These are phyloP conservation scores for Gephyroberyx darwinii DNA, from an alignment of 2,797 vertebrate species.

Conservation along the genomic window DNA sequence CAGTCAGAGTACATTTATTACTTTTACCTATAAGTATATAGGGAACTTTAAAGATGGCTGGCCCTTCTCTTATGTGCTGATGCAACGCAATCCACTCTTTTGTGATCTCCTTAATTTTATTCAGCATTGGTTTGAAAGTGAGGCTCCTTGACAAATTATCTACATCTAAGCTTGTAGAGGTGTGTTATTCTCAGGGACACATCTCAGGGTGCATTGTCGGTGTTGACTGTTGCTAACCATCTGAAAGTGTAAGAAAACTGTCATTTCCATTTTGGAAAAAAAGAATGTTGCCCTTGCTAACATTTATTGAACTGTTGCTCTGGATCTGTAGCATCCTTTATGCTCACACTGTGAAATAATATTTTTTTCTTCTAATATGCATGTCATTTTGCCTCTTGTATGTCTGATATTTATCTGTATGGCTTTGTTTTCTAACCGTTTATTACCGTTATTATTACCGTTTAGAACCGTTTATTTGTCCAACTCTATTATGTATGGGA, in stretches of 20 bases:
- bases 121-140: neutral
- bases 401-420: conserved; percentile 30
- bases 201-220: conserved; percentile 23
- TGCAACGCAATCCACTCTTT: conserved; percentile 10
- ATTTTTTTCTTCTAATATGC: conserved; percentile 2
- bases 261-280: conserved; percentile 33
- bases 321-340: neutral
- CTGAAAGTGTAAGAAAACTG: conserved; percentile 23
- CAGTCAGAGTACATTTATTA: conserved; percentile 5
- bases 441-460: too few relatives aligned
- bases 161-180: conserved; percentile 30
- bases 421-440: neutral
- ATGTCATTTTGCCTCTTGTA: neutral
- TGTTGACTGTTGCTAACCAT: conserved; percentile 5
- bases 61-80: conserved; percentile 37
- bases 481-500: conserved; percentile 6
- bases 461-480: conserved; percentile 11
- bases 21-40: conserved; percentile 15
- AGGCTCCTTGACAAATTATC: conserved; percentile 13
- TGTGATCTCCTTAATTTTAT: conserved; percentile 21
- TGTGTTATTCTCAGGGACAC: conserved; percentile 48
- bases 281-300: conserved; percentile 15
- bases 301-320: conserved; percentile 15
- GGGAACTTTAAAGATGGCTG: conserved; percentile 41
- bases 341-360: conserved; percentile 41